These are phyloP conservation scores for Cryptoblepharus egeriae DNA, from an alignment of 2,797 vertebrate species.

Conservation along the genomic window DNA sequence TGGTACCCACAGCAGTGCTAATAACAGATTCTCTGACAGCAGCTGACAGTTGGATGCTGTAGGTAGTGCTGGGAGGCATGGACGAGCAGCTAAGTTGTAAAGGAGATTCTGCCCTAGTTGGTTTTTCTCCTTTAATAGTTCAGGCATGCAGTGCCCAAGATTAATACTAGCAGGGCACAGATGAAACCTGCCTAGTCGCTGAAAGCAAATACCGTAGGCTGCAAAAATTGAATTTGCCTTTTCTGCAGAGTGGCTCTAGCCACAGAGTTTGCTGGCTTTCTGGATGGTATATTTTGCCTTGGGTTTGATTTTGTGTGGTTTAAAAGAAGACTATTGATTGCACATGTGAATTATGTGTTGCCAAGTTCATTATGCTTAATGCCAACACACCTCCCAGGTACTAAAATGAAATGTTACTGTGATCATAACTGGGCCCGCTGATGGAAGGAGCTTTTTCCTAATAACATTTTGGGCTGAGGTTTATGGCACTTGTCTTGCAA, in stretches of 20 bases:
- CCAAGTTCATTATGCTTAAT: constrained; percentile 23
- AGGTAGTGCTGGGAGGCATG: neutral
- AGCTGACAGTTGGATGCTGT: neutral
- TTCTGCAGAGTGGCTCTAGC: neutral
- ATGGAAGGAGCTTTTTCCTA: neutral
- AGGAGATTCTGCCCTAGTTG: neutral
- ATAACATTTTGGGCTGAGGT: neutral
- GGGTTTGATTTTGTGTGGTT: neutral
- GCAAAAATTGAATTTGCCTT: neutral
- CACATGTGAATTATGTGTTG: neutral
- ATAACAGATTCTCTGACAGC: neutral
- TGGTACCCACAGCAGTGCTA: neutral
- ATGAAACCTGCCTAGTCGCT: neutral
- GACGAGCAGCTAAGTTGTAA: neutral
- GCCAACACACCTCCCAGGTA: constrained; percentile 22
- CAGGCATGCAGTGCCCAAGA: neutral
- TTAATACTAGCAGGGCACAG: neutral
- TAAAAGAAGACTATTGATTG: neutral
- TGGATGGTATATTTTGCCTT: neutral
- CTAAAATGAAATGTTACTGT: constrained; percentile 10
- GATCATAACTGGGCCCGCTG: neutral
- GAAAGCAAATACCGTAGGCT: neutral
- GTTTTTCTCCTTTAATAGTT: neutral
- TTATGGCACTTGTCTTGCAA: neutral
- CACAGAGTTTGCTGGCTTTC: neutral